Evolutionary conservation across 2,113 vertebrate genomes (phyloP), one percentile per base, ranked within the genome.

Genomic region (Ceyx margarethae): DNA sequence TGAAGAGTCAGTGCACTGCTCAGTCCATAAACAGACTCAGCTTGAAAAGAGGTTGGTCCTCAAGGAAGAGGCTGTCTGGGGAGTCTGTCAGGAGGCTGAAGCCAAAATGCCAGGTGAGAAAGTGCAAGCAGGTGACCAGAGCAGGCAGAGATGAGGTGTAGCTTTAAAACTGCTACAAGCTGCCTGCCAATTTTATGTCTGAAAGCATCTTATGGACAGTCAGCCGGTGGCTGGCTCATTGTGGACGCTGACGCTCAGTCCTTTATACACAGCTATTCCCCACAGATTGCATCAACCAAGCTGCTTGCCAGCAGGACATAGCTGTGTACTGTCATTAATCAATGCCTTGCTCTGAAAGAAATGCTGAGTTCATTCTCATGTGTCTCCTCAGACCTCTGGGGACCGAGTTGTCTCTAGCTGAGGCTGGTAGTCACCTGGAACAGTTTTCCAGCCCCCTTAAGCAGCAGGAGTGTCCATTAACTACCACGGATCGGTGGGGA

Each of bases 391-490:
- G 97, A 60, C 97, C 97, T 98, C 97, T 96, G 96, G 97, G 97
- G 97, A 95, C 96, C 75, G 93, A 67, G 92, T 88, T 96, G 97
- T 97, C 97, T 97, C 97, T 96, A 60, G 79, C 97, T 33, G 84
- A 95, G 98, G 97, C 94, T 26, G 96, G 96, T 95, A 96, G 97
- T 98, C 98, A 98, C 98, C 98, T 96, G 97, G 97, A 98, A 98
- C 97, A 96, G 96, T 96, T 98, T 95, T 96, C 95, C 95, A 96
- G 96, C 96, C 96, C 96, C 95, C 91, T 65, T 50, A 87, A 98
- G 97, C 98, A 98, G 98, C 98, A 85, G 98, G 98, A 97, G 97
- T 96, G 96, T 97, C 98, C 97, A 98, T 98, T 98, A 98, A 97
- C 93, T 61, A 96, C 94, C 95, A 97, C 65, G 97, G 97, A 97